A percentile compares a stretch with the other conserved stretches of the same genome.
phyloP scores from a whole-genome alignment of 2,113 vertebrate species.

The Andinoacara biseriatus region DNA sequence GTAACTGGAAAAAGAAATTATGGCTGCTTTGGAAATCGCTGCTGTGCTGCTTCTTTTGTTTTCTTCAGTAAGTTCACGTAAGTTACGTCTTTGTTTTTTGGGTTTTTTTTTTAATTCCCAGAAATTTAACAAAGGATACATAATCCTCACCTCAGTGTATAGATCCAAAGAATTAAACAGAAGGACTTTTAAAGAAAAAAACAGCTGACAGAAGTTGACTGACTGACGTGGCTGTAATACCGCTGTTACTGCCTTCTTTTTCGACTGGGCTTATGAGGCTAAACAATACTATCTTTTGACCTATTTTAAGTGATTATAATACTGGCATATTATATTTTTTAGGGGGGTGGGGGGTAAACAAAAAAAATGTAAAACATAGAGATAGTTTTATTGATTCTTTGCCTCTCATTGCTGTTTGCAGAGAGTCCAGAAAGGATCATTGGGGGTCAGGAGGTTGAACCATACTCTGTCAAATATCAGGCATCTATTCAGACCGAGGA shows the following conservation, averaged over 20 bases:
- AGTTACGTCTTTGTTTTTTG: neutral
- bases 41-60: slow-evolving; percentile 58
- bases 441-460: slow-evolving; percentile 75
- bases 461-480: slow-evolving; percentile 76
- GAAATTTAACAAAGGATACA: neutral
- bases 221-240: too few relatives aligned
- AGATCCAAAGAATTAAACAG: neutral
- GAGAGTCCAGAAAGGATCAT: slow-evolving; percentile 70
- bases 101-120: too few relatives aligned
- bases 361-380: neutral
- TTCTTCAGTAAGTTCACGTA: slow-evolving; percentile 56
- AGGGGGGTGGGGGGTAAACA: too few relatives aligned
- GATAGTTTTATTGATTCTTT: neutral
- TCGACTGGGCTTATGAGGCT: neutral
- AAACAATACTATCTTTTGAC: neutral
- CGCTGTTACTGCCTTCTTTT: neutral
- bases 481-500: slow-evolving; percentile 63
- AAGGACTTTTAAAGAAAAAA: neutral
- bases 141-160: neutral
- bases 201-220: neutral
- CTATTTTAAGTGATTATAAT: too few relatives aligned
- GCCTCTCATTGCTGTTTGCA: neutral
- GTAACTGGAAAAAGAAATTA: slow-evolving; percentile 20
- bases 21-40: slow-evolving; percentile 34
- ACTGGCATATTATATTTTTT: too few relatives aligned